Base-by-base conservation (phyloP, 2,888 invertebrate species). In the Encarsia formosa region DNA sequence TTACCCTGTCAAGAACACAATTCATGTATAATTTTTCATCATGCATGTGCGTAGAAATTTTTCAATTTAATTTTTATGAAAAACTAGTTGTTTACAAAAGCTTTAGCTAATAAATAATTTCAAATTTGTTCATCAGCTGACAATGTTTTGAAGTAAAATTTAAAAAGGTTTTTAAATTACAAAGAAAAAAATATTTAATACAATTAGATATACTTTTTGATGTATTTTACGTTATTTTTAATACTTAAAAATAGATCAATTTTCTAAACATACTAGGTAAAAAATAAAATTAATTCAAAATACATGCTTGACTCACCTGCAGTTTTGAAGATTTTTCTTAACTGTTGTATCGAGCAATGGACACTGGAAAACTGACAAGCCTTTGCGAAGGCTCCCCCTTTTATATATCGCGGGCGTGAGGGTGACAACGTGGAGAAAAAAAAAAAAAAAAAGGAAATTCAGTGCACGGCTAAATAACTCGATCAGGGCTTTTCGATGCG, bases 351-450 rank as follows among this genome's bases (percentile, higher is more conserved):
- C n/a, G 43, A 26, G 31, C 51, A 22, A 47, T 44, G 47, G 48
- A 45, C 35, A 50, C 47, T 43, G n/a, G 24, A 15, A 45, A 47
- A 55, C 55, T 55, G 51, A 41, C 45, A 16, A 26, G n/a, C 41
- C n/a, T 9, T 48, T 15, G 26, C 37, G 16, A 23, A 44, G n/a
- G n/a, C n/a, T n/a, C 26, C 22, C 24, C 31, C 51, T 45, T 48
- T 38, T 51, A 51, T 55, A 55, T 55, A 51, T 55, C 19, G 46
- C 11, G 26, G 16, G 32, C 15, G 48, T 26, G 40, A 24, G 39
- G 31, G 49, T 26, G 43, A 45, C 24, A 35, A 29, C 43, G n/a
- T n/a, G n/a, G n/a, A n/a, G n/a, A n/a, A n/a, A n/a, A n/a, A n/a
- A n/a, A n/a, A n/a, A n/a, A n/a, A n/a, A n/a, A n/a, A 18, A 41